Evolutionary conservation across 2,797 vertebrate species (phyloP), one percentile per base, ranked within the genome.

Genomic region (Heterohyrax brucei): DNA sequence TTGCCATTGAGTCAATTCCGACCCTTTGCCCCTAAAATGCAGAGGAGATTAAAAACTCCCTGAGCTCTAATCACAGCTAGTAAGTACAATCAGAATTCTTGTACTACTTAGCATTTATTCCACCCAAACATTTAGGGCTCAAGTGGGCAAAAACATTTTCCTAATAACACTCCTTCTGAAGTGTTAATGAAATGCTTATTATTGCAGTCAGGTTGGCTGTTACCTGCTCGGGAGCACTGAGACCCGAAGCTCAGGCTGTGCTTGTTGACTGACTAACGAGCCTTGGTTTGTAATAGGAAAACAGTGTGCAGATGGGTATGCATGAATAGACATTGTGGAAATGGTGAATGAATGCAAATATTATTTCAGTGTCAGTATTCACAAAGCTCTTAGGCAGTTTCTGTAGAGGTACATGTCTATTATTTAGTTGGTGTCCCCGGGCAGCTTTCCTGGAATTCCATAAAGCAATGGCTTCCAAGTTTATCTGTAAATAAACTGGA

Each of bases 81-180:
- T 75, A 10, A 72, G 44, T 33, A 80, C 78, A 46, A 14, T 53
- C 46, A 3, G 72, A 90, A n/a, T 46, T 1, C 56, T 90, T 91
- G 48, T 73, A 87, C 66, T 10, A 39, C 53, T 89, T 80, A 75
- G 64, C 33, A 14, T 19, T 70, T 61, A 87, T 56, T 89, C 33
- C n/a, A 84, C 79, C 70, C 86, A 91, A 83, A 72, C 61, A 46
- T 68, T 89, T 68, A 87, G 93, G 33, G 48, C 48, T 89, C 89
- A 96, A 87, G 59, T 92, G 79, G 87, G 72, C 44, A 89, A 33
- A 48, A 64, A 16, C 64, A 82, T 92, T 92, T 96, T 91, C 61
- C 39, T 61, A 79, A 59, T 77, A n/a, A 66, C 79, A 78, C 80
- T 95, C 76, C 94, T 89, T 78, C 82, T 39, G 62, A 95, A 95